Conservation (phyloP, 2,888 invertebrate species). For the Netelia virgata region DNA sequence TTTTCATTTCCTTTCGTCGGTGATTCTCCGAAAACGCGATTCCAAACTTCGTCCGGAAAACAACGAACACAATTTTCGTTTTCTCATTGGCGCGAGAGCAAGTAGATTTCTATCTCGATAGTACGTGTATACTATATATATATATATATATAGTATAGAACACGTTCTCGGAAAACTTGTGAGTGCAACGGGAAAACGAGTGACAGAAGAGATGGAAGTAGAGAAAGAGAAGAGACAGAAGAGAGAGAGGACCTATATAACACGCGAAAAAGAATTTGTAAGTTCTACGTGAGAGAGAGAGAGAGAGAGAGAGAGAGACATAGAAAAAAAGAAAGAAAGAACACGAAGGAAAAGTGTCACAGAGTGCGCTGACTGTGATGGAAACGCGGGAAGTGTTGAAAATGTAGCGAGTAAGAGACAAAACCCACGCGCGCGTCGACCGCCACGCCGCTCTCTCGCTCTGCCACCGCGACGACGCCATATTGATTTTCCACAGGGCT, state of each 20-base stretch:
- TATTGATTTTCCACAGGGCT: conserved; percentile 78
- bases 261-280: conserved; percentile 25
- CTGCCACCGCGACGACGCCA: conserved; percentile 73
- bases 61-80: conserved; percentile 38
- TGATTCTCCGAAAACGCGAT: conserved; percentile 1
- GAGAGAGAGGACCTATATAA: background rate
- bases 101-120: conserved; percentile 38
- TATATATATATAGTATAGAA: background rate
- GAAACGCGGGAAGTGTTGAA: conserved; percentile 72
- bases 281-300: conserved; percentile 42
- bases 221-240: conserved; percentile 5
- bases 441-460: conserved; percentile 59
- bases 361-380: conserved; percentile 69
- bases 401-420: conserved; percentile 65
- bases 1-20: conserved; percentile 15
- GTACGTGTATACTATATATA: conserved; percentile 6
- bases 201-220: background rate
- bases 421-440: conserved; percentile 67
- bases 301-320: background rate
- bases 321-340: background rate
- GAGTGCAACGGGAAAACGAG: conserved; percentile 11
- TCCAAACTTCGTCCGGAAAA: conserved; percentile 37
- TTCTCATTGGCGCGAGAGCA: background rate
- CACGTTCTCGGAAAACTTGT: conserved; percentile 16
- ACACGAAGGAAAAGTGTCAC: conserved; percentile 38